Base-by-base conservation (phyloP, 2,113 vertebrate genomes). In the Mirza zaza region DNA sequence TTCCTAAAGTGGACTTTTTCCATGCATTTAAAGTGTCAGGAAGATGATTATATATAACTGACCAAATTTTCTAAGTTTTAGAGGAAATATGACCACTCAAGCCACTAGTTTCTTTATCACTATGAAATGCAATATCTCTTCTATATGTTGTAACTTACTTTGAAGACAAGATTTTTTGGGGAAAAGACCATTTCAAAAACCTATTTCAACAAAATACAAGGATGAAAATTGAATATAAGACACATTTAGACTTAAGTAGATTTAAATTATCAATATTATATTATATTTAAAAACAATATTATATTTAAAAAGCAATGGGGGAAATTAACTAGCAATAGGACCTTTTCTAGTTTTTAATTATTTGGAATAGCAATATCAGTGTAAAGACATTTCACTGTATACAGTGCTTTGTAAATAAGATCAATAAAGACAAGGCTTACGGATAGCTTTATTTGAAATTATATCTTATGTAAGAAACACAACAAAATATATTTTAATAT, bases 131-230 rank as follows among this genome's bases (percentile, higher is more conserved):
- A 73, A 14, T 85, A 88, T 57, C 39, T 87, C 32, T 80, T 91
- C 45, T 32, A 73, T 52, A 67, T 39, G 5, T 34, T 95, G 1
- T 90, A 76, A 95, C 27, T 87, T 59, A 93, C 21, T 82, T 89
- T 82, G 45, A 90, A 84, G 67, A 90, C 9, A 84, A 27, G 65
- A 39, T 17, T 48, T 67, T 86, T 6, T 0, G 15, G 23, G 32
- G 13, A 29, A 73, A 45, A 90, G 9, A 52, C 7, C 2, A 39
- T 73, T 95, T 17, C 52, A 1, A 76, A 85, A 87, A 52, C 39
- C 75, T 57, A 67, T 86, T 91, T 95, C 70, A 92, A 39, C 18
- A 95, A 96, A 95, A 94, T 34, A 77, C 71, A 50, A 5, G 45
- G 25, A 36, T 39, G 29, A 42, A 65, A 92, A 82, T 90, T 81